Percentiles rank a stretch among this genome's conserved stretches.
Evolutionary conservation across 2,888 invertebrate species (phyloP).

Genomic region (Eucriotettix oculatus): DNA sequence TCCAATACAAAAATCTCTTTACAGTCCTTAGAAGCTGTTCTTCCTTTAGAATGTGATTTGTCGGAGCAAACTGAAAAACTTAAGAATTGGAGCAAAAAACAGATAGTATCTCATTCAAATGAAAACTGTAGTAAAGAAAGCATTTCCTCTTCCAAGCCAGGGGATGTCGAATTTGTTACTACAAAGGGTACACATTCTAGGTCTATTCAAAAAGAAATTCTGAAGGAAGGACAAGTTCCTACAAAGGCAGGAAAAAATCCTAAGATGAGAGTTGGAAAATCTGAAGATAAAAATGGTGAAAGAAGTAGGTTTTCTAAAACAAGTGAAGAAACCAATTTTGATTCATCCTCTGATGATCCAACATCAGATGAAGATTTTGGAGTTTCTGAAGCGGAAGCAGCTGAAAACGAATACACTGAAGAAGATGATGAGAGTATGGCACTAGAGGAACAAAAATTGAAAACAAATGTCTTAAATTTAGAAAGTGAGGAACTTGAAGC

Average conservation of each 20-base stretch:
- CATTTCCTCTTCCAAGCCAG: neutral
- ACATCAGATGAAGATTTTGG: conserved; percentile 4
- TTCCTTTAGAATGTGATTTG: neutral
- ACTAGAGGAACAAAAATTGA: neutral
- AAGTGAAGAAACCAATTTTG: conserved; percentile 3
- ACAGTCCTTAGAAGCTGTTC: neutral
- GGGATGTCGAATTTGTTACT: neutral
- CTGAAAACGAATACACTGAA: conserved; percentile 7
- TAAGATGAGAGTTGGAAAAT: neutral
- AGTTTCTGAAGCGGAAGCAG: conserved; percentile 4
- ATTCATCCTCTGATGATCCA: conserved; percentile 5
- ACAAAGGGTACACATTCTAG: neutral
- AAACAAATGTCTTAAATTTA: neutral
- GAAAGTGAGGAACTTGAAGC: conserved; percentile 6
- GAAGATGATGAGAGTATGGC: conserved; percentile 8
- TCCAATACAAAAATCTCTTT: neutral
- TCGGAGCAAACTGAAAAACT: neutral
- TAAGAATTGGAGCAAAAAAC: neutral
- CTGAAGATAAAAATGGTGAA: neutral
- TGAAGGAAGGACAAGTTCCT: neutral
- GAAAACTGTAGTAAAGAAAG: neutral
- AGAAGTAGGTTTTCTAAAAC: neutral
- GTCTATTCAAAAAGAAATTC: neutral
- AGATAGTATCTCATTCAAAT: neutral
- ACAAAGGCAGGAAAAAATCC: neutral